A percentile compares a stretch with the other conserved stretches of the same genome.
These are phyloP conservation scores for Nerophis lumbriciformis DNA, from an alignment of 2,113 vertebrate species.

Conservation along the genomic window DNA sequence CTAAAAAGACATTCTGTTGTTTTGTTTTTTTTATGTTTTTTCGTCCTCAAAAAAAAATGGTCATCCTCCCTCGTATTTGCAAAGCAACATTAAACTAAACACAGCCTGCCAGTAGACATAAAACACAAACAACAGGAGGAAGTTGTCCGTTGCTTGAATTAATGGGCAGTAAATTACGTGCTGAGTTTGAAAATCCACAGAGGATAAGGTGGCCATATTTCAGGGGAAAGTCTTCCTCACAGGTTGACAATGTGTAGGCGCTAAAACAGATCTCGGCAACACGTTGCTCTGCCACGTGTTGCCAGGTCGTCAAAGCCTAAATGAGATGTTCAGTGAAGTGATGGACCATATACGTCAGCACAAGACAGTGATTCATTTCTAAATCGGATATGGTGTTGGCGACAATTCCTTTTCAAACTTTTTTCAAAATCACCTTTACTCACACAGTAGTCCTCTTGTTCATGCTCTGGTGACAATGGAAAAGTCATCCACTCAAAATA, in stretches of 20 bases:
- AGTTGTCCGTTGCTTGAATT: neutral
- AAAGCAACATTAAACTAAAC: neutral
- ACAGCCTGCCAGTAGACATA: neutral
- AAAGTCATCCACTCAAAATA: neutral
- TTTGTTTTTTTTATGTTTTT: neutral
- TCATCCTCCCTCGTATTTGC: neutral
- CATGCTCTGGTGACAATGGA: neutral
- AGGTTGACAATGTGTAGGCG: neutral
- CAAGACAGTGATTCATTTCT: neutral
- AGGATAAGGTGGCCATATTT: neutral
- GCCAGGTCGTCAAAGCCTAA: neutral
- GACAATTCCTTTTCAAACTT: neutral
- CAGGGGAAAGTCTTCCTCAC: neutral
- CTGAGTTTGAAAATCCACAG: neutral
- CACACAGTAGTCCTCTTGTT: neutral
- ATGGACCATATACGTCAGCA: too few species aligned
- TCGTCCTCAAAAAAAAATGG: neutral
- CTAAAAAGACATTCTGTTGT: neutral
- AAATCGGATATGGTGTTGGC: neutral
- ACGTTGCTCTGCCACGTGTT: neutral
- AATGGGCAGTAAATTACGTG: neutral
- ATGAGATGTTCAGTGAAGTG: constrained; percentile 5
- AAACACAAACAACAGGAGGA: neutral
- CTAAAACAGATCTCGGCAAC: constrained; percentile 3
- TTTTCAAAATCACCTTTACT: neutral